Percentiles rank a stretch among this genome's conserved stretches.
These are phyloP conservation scores for Ischnura elegans DNA, from an alignment of 2,888 invertebrate species.

Conservation along the genomic window DNA sequence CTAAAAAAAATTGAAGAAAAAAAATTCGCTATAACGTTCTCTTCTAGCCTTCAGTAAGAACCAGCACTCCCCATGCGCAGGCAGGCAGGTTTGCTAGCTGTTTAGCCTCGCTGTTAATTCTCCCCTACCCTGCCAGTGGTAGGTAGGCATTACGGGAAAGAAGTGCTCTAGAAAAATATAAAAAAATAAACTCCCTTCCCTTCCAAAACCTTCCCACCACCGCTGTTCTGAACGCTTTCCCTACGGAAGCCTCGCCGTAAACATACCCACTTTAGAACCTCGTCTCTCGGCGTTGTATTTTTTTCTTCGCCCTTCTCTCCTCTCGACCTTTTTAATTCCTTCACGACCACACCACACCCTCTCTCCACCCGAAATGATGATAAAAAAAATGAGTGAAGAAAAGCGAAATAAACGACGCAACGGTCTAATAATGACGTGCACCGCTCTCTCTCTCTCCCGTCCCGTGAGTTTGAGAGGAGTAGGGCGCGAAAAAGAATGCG, in stretches of 20 bases:
- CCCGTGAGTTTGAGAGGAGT: neutral
- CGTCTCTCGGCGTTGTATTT: neutral
- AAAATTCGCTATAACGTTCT: neutral
- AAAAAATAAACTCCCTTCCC: too few relatives aligned
- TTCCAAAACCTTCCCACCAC: too few relatives aligned
- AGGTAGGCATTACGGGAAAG: neutral
- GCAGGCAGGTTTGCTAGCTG: too few relatives aligned
- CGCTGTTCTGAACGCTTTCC: too few relatives aligned
- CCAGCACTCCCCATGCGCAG: neutral
- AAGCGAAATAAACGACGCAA: too few relatives aligned
- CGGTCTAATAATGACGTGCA: constrained; percentile 21
- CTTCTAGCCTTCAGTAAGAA: neutral
- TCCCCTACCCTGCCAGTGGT: constrained; percentile 21
- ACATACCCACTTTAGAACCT: neutral
- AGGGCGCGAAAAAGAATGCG: neutral
- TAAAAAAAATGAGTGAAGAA: neutral
- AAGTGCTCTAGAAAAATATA: neutral
- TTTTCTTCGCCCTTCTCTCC: neutral
- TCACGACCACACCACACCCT: neutral
- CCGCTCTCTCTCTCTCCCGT: neutral
- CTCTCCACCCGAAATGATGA: neutral
- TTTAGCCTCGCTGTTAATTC: constrained; percentile 28
- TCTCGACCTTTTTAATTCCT: constrained; percentile 25
- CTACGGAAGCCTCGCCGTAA: constrained; percentile 9
- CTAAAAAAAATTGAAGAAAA: neutral